Evolutionary conservation across 2,888 invertebrate genomes (phyloP), one percentile per base, ranked within the genome.

Genomic region (Zootermopsis nevadensis): DNA sequence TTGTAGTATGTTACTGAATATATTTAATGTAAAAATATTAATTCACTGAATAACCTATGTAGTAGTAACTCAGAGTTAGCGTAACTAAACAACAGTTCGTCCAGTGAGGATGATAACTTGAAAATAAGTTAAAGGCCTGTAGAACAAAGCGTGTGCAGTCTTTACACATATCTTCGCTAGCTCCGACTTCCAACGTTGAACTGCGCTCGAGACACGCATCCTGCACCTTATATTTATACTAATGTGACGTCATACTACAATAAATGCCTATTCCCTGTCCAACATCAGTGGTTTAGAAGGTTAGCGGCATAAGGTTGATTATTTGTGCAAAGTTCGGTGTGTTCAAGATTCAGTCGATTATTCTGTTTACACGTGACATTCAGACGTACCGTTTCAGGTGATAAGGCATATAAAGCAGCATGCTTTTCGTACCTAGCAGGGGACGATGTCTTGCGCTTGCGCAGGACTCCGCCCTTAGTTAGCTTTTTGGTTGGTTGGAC

Each of bases 21-120:
- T n/a, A 74, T 38, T 38, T 22, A 74, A 19, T 15, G 8, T 31
- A 42, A 74, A 35, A 74, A n/a, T 33, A 55, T 74, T 82, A 80
- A 80, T 80, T 82, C 27, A 80, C 82, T 31, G 80, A 80, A 33
- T 82, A 84, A 0, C 82, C 66, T 30, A 82, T 80, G 67, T 84
- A 84, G 55, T 84, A 84, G 77, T 84, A 84, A 66, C 84, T 82
- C 31, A 82, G 72, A 27, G 38, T 81, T n/a, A 83, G 76, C 31
- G 77, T 84, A 48, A 84, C 82, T 42, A 82, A 74, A 82, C 84
- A 60, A 42, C 72, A 84, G 48, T 80, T 79, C 31, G 76, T 82
- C 84, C 84, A 84, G 80, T 81, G 82, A 31, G 79, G 79, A 79
- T 66, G 79, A 24, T 79, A 79, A 33, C 79, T 79, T 66, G 81